Evolutionary conservation across 2,113 vertebrate species (phyloP), one percentile per base, ranked within the genome.

Genomic region (Cromileptes altivelis): DNA sequence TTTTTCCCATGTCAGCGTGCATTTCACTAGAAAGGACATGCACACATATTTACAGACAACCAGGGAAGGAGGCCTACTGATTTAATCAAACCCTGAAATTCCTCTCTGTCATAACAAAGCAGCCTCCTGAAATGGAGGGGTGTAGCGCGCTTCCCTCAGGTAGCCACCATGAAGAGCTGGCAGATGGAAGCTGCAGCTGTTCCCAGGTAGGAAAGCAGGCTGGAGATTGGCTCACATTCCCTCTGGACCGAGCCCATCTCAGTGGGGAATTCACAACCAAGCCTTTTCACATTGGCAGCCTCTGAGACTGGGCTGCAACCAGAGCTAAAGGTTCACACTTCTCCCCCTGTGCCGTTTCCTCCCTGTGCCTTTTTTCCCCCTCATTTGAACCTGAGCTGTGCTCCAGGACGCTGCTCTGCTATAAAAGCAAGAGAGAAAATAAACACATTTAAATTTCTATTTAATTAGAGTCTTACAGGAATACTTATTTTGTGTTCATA

Each of bases 121-220:
- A 72, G 70, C 49, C 50, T 70, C 64, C 74, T 84, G 80, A 92
- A 93, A 91, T 90, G 25, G 78, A 85, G 78, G 88, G 85, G 86
- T 79, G 89, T 82, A 85, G 78, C 72, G 21, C 5, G 52, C 76
- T 85, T 92, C 88, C 90, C 91, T 85, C 70, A 93, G 94, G 94
- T 94, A 93, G 88, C 71, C 79, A 81, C 81, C 85, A 88, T 89
- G 84, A 93, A 87, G 92, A 85, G 87, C 87, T 88, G 92, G 88
- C 95, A 96, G 95, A 96, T 96, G 95, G 95, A 86, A 73, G 75
- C 79, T 88, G 90, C 95, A 96, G 95, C 92, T 96, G 95, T 96
- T 95, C 87, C 70, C 81, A 93, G 92, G 94, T 95, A 94, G 90
- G 84, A 85, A 73, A 93, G 88, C 87, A 84, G 86, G 82, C 85